Evolutionary conservation across 2,113 vertebrate species (phyloP).

Genomic region (Poecile atricapillus): DNA sequence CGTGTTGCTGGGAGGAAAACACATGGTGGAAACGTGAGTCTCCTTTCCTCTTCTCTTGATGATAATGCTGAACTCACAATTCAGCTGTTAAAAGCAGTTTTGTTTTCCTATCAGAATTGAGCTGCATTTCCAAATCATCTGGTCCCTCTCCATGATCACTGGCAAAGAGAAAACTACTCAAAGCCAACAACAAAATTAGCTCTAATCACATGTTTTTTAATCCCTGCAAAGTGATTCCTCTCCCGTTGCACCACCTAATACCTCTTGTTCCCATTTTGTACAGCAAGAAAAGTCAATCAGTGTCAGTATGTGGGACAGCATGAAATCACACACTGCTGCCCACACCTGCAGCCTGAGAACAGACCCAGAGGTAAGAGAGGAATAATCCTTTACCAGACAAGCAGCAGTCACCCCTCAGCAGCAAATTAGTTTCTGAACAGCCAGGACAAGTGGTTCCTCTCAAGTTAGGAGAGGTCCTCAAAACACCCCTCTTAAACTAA

Average conservation of each 20-base stretch:
- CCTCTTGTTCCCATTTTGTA: neutral
- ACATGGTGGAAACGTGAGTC: rapidly evolving
- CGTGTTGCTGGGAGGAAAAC: neutral
- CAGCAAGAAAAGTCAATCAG: neutral
- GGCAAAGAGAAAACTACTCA: neutral
- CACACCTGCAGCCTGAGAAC: neutral
- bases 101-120: neutral
- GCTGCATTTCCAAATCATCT: neutral
- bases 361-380: neutral
- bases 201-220: neutral
- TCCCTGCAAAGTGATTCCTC: neutral
- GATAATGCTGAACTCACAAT: neutral
- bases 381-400: neutral
- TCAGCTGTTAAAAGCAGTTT: neutral
- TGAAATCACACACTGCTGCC: neutral
- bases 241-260: neutral
- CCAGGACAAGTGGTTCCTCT: neutral
- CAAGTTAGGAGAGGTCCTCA: neutral
- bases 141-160: neutral
- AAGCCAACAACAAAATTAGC: neutral
- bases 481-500: neutral
- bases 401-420: neutral
- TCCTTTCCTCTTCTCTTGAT: neutral
- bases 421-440: neutral
- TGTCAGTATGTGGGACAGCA: neutral